phyloP scores from a whole-genome alignment of 2,888 invertebrate species.

The Synergus japonicus region DNA sequence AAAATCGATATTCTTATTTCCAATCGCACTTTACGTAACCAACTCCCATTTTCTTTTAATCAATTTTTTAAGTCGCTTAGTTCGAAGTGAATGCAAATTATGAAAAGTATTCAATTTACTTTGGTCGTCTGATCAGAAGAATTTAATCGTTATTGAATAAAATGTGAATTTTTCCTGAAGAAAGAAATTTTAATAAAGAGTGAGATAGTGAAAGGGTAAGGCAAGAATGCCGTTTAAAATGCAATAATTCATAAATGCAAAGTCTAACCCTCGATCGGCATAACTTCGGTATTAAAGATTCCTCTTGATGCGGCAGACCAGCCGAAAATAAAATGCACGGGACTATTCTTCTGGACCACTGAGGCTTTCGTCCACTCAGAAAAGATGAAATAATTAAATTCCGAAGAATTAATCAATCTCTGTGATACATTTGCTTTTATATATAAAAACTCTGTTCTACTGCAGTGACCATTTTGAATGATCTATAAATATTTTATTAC shows the following conservation, averaged over 20 bases:
- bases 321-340: slow-evolving; percentile 2
- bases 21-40: not conserved
- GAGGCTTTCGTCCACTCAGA: not conserved
- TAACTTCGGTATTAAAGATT: slow-evolving; percentile 64
- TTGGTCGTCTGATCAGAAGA: not conserved
- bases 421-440: not conserved
- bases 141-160: slow-evolving; percentile 22
- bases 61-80: not conserved
- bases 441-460: too few relatives aligned
- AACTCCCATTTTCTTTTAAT: not conserved
- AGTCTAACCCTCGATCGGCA: slow-evolving; percentile 55
- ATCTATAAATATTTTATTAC: not conserved
- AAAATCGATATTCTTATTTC: not conserved
- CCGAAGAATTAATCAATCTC: not conserved
- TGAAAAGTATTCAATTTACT: not conserved
- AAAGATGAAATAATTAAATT: slow-evolving; percentile 27
- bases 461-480: too few relatives aligned
- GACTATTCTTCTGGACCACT: not conserved
- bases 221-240: slow-evolving; percentile 60
- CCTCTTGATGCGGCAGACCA: slow-evolving; percentile 40
- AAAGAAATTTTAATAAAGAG: slow-evolving; percentile 6
- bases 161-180: not conserved
- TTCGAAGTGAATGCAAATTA: not conserved
- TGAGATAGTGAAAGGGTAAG: slow-evolving; percentile 6
- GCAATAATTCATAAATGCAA: slow-evolving; percentile 64